A percentile compares a stretch with the other conserved stretches of the same genome.
Conservation (phyloP, 2,113 vertebrate species). For the Xiphophorus couchianus region DNA sequence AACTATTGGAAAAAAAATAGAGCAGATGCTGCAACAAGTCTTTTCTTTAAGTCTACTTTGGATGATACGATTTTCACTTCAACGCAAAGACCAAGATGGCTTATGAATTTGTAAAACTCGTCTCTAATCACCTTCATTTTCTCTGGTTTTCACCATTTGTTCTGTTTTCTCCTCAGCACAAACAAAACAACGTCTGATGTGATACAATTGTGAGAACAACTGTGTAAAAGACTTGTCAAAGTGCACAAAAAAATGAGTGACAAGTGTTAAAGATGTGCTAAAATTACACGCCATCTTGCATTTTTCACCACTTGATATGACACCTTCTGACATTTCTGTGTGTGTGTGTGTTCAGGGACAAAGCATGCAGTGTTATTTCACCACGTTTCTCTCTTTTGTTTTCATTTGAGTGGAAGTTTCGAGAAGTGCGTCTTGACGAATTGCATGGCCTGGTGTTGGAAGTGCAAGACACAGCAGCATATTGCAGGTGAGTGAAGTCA, state of each 20-base stretch:
- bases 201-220: background rate
- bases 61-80: conserved; percentile 23
- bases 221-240: conserved; percentile 26
- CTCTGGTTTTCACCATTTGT: conserved; percentile 11
- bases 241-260: conserved; percentile 14
- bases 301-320: conserved; percentile 61
- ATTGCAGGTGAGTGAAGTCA: conserved; percentile 80
- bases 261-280: conserved; percentile 56
- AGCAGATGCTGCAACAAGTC: background rate
- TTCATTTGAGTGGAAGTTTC: conserved; percentile 53
- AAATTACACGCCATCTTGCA: conserved; percentile 66
- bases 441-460: conserved; percentile 74
- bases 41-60: conserved; percentile 31
- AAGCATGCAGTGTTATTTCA: conserved; percentile 60
- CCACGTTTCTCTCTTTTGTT: conserved; percentile 35
- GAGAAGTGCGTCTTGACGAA: conserved; percentile 70
- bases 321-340: conserved; percentile 34
- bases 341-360: conserved; percentile 51
- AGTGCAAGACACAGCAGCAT: conserved; percentile 72
- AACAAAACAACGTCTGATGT: conserved; percentile 14
- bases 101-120: conserved; percentile 25
- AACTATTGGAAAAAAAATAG: background rate
- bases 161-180: conserved; percentile 9
- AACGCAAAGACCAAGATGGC: conserved; percentile 26
- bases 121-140: background rate